Evolutionary conservation across 1,140 invertebrate genomes (phyloP).

Genomic region (Camponotus pennsylvanicus): DNA sequence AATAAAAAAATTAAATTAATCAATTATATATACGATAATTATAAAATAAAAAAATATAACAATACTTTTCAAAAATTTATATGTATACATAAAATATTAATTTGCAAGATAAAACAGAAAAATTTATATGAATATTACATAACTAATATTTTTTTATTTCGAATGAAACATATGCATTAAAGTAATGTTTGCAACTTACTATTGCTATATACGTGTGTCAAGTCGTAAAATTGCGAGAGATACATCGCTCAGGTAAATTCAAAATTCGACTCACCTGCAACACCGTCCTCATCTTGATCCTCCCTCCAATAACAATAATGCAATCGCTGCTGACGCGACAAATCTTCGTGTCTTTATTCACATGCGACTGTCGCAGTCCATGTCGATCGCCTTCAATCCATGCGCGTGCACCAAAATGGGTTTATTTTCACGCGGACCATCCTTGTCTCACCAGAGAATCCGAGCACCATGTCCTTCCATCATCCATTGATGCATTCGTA

Average conservation of each 20-base stretch:
- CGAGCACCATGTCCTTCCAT: conserved; percentile 15
- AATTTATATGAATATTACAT: not conserved
- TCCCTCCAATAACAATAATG: conserved; percentile 5
- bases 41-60: not conserved
- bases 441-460: not conserved
- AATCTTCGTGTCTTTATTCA: conserved; percentile 10
- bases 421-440: conserved; percentile 27
- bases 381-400: conserved; percentile 50
- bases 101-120: not conserved
- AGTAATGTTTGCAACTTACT: not conserved
- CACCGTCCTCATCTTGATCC: conserved; percentile 64
- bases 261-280: conserved; percentile 67
- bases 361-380: conserved; percentile 42
- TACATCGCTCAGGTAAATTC: too few relatives aligned
- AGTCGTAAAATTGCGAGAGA: not conserved
- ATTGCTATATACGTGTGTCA: not conserved
- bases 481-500: conserved; percentile 36
- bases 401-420: not conserved
- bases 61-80: not conserved
- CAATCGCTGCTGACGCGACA: not conserved
- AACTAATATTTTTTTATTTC: not conserved
- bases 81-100: not conserved
- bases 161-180: not conserved
- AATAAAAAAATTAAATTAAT: too few relatives aligned
- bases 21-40: too few relatives aligned